A percentile compares a stretch with the other conserved stretches of the same genome.
These are phyloP conservation scores for Cerastis rubricosa DNA, from an alignment of 2,888 invertebrate species.

Conservation along the genomic window DNA sequence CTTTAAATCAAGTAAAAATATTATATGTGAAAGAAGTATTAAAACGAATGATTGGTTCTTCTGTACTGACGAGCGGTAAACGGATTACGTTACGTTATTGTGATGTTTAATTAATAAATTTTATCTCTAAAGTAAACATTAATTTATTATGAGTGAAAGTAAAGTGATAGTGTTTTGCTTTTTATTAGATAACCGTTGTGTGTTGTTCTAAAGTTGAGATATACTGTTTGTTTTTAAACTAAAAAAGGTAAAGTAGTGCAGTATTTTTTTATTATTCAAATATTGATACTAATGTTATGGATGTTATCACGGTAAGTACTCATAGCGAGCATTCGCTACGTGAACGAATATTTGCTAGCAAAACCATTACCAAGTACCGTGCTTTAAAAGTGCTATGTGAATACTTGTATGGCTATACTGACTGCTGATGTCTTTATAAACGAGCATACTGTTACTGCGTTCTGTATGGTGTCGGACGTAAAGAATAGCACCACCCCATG, in stretches of 20 bases:
- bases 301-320: neutral
- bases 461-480: too few species aligned
- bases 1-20: neutral
- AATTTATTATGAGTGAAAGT: conserved; percentile 47
- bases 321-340: neutral
- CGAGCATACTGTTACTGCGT: too few species aligned
- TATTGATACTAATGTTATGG: neutral
- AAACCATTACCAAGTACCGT: neutral
- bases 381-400: neutral
- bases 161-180: conserved; percentile 36
- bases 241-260: neutral
- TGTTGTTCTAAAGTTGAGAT: conserved; percentile 4
- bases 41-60: neutral
- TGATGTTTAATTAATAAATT: conserved; percentile 6
- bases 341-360: neutral
- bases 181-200: conserved; percentile 23
- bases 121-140: conserved; percentile 9
- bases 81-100: conserved; percentile 39
- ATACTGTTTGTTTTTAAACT: neutral
- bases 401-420: too few species aligned
- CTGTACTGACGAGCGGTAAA: conserved; percentile 27
- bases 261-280: neutral
- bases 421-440: too few species aligned
- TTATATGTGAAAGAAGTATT: neutral
- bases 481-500: too few species aligned